These are phyloP conservation scores for Cerastoderma edule DNA, from an alignment of 2,888 invertebrate species.

Conservation along the genomic window DNA sequence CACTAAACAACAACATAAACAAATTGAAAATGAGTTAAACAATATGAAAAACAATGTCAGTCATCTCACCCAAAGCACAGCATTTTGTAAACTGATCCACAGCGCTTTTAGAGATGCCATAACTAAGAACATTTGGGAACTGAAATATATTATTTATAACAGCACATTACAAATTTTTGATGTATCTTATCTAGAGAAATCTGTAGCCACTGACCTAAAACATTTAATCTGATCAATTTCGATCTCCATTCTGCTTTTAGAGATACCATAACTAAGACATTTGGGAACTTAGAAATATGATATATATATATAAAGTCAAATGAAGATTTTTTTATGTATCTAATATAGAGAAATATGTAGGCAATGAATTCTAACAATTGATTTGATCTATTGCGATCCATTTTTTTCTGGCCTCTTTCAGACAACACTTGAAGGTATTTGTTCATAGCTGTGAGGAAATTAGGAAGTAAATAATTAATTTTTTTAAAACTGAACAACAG, in stretches of 20 bases:
- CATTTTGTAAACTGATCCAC: conserved; percentile 98
- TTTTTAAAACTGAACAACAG: too few relatives aligned
- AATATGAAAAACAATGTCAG: too few relatives aligned
- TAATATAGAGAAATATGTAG: too few relatives aligned
- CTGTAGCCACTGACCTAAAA: background rate
- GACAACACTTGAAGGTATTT: too few relatives aligned
- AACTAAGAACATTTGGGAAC: conserved; percentile 95
- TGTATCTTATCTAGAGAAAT: background rate
- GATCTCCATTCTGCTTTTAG: background rate
- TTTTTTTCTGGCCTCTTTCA: too few relatives aligned
- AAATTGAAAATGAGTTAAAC: too few relatives aligned
- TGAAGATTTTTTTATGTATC: background rate
- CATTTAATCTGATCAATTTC: background rate
- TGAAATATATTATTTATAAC: conserved; percentile 63
- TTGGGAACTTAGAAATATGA: background rate
- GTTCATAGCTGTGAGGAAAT: too few relatives aligned
- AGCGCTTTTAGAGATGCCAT: conserved; percentile 95
- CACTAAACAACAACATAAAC: too few relatives aligned
- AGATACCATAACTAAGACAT: background rate
- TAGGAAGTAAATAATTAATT: too few relatives aligned
- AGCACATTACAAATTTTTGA: background rate
- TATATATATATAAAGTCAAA: background rate
- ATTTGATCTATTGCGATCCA: too few relatives aligned
- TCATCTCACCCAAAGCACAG: conserved; percentile 89
- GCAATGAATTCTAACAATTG: too few relatives aligned